Base-by-base conservation (phyloP, 2,888 invertebrate species). In the Synanthedon myopaeformis region DNA sequence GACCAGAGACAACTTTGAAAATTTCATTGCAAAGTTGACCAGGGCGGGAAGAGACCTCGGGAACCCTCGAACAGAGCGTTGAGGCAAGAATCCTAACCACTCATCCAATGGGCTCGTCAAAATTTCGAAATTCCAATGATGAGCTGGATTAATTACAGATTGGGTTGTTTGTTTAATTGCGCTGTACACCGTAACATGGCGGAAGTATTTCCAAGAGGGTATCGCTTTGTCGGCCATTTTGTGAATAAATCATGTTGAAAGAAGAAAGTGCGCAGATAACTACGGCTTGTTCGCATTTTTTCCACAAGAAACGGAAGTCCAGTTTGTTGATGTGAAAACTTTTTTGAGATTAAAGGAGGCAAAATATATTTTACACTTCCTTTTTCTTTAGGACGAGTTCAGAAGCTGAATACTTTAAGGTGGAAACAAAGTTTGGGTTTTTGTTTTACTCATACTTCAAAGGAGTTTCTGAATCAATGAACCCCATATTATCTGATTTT, bases 201-300 rank as follows among this genome's bases (percentile, higher is more conserved):
- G 35, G 35, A 35, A 35, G 35, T 35, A 35, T 35, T 45, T 45
- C 13, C 45, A 14, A 45, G 45, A 45, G 45, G 45, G 45, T 45
- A 45, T 45, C 45, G 45, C 11, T 23, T 1, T 13, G 51, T 35
- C 53, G 51, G 58, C 57, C 55, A 56, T 58, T 56, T 56, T 55
- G 56, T 42, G 41, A 53, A 60, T 63, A 63, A 62, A 62, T 62
- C 60, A 63, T 57, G 55, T 41, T 49, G 52, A 51, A 57, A 57
- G 57, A 54, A 52, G 56, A 28, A 56, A 52, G 52, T 52, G 51
- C 19, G 50, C 55, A 58, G 63, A 61, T 62, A 60, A 57, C 56
- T 42, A 51, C 28, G 56, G 53, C 55, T 54, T 57, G 56, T 56
- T 42, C 51, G 28, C 48, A 48, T 54, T 54, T 53, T 53, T 35